These are phyloP conservation scores for Electrophaes corylata DNA, from an alignment of 2,888 invertebrate genomes.

Conservation along the genomic window DNA sequence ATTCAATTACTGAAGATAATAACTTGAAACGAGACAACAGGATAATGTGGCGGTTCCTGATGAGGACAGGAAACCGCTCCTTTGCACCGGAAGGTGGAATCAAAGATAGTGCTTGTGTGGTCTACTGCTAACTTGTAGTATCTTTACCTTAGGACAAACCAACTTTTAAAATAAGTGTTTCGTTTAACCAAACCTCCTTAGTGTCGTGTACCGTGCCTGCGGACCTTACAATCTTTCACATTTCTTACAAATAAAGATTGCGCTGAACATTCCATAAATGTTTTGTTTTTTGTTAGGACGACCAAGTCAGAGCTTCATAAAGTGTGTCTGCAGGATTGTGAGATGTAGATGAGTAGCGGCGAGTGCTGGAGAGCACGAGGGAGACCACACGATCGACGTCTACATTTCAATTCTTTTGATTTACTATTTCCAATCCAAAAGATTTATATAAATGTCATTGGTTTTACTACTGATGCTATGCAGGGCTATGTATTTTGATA, in stretches of 20 bases:
- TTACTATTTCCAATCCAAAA: no score
- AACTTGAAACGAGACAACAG: constrained; percentile 16
- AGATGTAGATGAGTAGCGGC: neutral
- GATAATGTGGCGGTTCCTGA: constrained; percentile 25
- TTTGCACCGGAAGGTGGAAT: constrained; percentile 16
- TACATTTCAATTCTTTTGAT: neutral
- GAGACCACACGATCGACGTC: neutral
- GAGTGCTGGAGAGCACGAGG: neutral
- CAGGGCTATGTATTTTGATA: no score
- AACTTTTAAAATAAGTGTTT: neutral
- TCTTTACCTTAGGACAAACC: neutral
- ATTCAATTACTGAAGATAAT: constrained; percentile 21
- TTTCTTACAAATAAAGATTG: no score
- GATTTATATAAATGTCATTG: no score
- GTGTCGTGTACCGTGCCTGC: neutral
- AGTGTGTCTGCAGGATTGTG: neutral
- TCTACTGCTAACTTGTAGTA: neutral
- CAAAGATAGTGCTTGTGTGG: constrained; percentile 7
- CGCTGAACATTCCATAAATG: no score
- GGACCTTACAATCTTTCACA: no score
- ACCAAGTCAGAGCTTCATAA: neutral
- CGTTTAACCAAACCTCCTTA: no score
- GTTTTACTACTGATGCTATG: no score
- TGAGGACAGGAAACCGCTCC: constrained; percentile 16
- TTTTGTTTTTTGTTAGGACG: no score